phyloP scores from a whole-genome alignment of 92 coral and sea anemone species.

The Epizoanthus scotinus region DNA sequence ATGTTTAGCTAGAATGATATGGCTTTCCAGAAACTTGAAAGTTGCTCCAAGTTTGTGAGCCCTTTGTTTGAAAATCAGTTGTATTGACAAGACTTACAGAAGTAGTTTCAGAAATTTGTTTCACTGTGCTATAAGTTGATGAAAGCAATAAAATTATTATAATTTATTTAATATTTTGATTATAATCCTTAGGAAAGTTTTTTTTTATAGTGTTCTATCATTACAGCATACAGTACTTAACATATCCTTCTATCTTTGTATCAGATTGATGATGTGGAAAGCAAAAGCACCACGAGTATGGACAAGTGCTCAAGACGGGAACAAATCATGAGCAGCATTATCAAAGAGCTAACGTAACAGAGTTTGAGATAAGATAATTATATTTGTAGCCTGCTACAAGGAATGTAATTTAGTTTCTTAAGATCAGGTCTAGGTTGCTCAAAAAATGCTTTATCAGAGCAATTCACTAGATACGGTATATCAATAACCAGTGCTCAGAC shows the following conservation, averaged over 20 bases:
- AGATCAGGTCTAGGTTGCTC: background rate
- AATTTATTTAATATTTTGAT: background rate
- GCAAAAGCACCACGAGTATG: constrained; percentile 12
- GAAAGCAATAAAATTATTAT: too few relatives aligned
- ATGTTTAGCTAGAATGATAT: too few relatives aligned
- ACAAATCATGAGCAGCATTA: constrained; percentile 51
- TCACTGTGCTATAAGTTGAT: too few relatives aligned
- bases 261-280: constrained; percentile 56
- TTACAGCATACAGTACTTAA: too few relatives aligned
- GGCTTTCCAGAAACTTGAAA: too few relatives aligned
- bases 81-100: too few relatives aligned
- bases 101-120: too few relatives aligned
- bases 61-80: too few relatives aligned
- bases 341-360: constrained; percentile 50
- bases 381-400: background rate
- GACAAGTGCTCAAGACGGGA: constrained; percentile 56
- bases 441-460: too few relatives aligned
- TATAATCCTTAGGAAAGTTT: background rate
- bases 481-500: too few relatives aligned
- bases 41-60: too few relatives aligned
- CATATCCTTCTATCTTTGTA: background rate
- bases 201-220: background rate
- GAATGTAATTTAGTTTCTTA: background rate
- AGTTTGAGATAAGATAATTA: background rate
- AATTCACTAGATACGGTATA: too few relatives aligned